These are phyloP conservation scores for Phrynocephalus guinanensis DNA, from an alignment of 2,797 vertebrate genomes.

Conservation along the genomic window DNA sequence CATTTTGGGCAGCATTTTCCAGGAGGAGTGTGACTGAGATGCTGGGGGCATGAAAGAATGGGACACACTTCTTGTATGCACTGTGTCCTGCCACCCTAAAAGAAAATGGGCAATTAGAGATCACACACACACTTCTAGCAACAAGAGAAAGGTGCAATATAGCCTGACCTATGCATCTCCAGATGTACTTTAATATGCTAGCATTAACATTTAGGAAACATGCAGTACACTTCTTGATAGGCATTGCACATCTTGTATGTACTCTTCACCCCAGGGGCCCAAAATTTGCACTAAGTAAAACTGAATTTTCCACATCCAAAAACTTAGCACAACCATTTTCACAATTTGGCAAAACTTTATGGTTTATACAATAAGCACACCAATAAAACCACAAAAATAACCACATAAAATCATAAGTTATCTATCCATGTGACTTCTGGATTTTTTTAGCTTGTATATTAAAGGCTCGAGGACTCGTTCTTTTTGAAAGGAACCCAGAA, in stretches of 20 bases:
- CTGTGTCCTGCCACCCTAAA: conserved; percentile 90
- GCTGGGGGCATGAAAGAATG: conserved; percentile 94
- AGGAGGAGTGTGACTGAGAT: conserved; percentile 89
- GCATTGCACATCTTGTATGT: background rate
- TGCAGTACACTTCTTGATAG: background rate
- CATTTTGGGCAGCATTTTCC: conserved; percentile 95
- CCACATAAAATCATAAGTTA: background rate
- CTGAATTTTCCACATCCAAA: background rate
- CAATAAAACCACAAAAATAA: background rate
- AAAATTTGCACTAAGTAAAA: background rate
- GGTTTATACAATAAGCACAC: background rate
- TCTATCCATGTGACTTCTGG: background rate
- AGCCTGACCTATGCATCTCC: background rate
- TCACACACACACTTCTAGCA: background rate
- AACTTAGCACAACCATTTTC: background rate
- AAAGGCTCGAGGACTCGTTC: background rate
- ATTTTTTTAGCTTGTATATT: background rate
- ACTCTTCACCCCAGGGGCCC: background rate
- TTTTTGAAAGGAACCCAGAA: background rate
- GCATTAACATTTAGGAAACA: background rate
- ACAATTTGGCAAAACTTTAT: background rate
- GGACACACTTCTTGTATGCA: conserved; percentile 93
- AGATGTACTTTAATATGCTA: background rate
- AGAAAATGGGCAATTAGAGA: conserved; percentile 67
- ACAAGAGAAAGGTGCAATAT: background rate